Conservation (phyloP, 2,888 invertebrate species). For the Pediacus dermestoides region DNA sequence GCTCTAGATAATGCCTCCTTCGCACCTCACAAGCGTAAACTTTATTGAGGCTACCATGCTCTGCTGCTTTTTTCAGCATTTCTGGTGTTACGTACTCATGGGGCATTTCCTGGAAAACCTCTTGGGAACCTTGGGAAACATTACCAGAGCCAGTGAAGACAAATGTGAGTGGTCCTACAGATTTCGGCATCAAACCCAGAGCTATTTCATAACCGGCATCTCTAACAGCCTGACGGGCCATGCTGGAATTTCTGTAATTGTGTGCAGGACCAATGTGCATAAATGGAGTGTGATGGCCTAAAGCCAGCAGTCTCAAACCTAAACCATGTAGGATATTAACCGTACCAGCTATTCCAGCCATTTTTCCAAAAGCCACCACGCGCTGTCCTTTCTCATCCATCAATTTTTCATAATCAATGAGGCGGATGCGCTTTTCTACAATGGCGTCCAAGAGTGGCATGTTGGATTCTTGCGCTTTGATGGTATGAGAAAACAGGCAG, state of each 20-base stretch:
- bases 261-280: constrained; percentile 98
- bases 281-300: constrained; percentile 99
- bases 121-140: constrained; percentile 87
- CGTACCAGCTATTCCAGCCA: constrained; percentile 98
- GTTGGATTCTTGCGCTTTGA: constrained; percentile 97
- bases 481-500: constrained; percentile 98
- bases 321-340: constrained; percentile 97
- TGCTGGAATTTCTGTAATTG: constrained; percentile 95
- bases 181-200: constrained; percentile 92
- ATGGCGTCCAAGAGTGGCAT: constrained; percentile 96
- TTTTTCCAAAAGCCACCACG: constrained; percentile 97
- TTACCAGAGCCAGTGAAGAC: constrained; percentile 98
- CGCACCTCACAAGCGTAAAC: constrained; percentile 95
- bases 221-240: constrained; percentile 95
- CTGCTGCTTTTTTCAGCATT: constrained; percentile 90
- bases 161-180: constrained; percentile 94
- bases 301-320: constrained; percentile 85
- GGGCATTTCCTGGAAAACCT: constrained; percentile 94
- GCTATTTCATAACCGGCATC: constrained; percentile 99
- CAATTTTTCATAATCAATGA: constrained; percentile 97
- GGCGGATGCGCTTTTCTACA: constrained; percentile 90
- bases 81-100: constrained; percentile 97
- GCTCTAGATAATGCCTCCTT: constrained; percentile 87
- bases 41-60: constrained; percentile 94
- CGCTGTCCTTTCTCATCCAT: constrained; percentile 85